phyloP scores from a whole-genome alignment of 2,113 vertebrate genomes.

The Zosterops hypoxanthus region DNA sequence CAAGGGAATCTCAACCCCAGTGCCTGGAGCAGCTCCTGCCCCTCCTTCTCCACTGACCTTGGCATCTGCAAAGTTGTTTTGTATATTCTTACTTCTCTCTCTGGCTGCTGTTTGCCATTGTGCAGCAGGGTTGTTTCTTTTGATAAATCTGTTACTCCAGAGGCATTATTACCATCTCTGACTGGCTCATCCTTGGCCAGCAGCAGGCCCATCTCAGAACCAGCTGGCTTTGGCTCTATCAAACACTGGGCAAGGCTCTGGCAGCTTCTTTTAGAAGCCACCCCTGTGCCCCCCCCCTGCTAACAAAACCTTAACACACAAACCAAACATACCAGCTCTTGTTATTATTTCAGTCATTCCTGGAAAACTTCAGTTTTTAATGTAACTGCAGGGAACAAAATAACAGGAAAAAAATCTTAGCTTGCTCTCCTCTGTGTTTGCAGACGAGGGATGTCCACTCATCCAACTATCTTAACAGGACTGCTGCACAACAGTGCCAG shows the following conservation, averaged over 20 bases:
- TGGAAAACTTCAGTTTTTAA: background rate
- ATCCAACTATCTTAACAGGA: background rate
- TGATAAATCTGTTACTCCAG: background rate
- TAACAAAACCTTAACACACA: background rate
- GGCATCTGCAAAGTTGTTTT: background rate
- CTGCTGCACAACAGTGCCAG: background rate
- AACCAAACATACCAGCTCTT: background rate
- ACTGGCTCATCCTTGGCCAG: background rate
- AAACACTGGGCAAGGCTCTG: background rate
- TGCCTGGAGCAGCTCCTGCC: background rate
- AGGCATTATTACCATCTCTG: background rate
- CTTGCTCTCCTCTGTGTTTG: background rate
- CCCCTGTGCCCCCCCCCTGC: fast-evolving
- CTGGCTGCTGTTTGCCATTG: background rate
- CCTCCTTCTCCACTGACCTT: background rate
- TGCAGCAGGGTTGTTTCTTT: background rate
- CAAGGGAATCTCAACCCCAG: background rate
- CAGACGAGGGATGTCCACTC: background rate
- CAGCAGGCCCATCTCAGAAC: background rate
- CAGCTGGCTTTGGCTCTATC: background rate
- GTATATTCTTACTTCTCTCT: background rate
- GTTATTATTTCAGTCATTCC: background rate
- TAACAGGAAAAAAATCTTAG: background rate
- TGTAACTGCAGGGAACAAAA: background rate
- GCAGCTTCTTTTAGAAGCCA: background rate